Base-by-base conservation (phyloP, 2,113 vertebrate species). In the Canis aureus region DNA sequence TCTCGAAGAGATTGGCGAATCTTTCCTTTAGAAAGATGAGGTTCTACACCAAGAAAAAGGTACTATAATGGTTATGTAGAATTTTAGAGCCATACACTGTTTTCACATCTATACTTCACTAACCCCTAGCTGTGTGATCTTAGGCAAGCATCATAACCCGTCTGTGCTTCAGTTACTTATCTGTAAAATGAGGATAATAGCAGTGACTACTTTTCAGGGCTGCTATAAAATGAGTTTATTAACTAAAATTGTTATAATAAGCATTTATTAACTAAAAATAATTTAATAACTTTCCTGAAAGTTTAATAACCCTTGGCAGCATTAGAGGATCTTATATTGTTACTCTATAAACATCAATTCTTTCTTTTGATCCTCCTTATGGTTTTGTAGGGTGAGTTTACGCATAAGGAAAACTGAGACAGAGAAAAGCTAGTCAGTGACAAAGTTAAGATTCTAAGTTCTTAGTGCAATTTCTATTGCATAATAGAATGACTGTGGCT, bases 181-280 rank as follows among this genome's bases (percentile, higher is more conserved):
- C n/a, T 87, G n/a, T 67, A 87, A 83, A 89, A 74, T 83, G 8
- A 22, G 19, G 3, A 69, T 80, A 80, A 90, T 62, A 91, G 1
- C 20, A 94, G 19, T 92, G 20, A 13, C 16, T 55, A 55, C 23
- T 16, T 79, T 66, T 79, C 25, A 92, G 6, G 0, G 19, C 86
- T 94, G 23, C 73, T 57, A 66, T 55, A 69, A 95, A 95, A 82
- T 78, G 67, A 93, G 10, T 51, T 83, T 55, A 90, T 71, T 79
- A 66, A 89, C 11, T 91, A 89, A 96, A 90, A 27, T 13, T 82
- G 6, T 69, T 67, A 27, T 71, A 55, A 53, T 69, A 71, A 74
- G 4, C 43, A n/a, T 95, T 95, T 20, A 74, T 89, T 53, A 80
- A 27, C 43, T 89, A 53, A 95, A 91, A 96, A 35, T 85, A 96